Base-by-base conservation (phyloP, 2,797 vertebrate genomes). In the Lacerta bilineata region DNA sequence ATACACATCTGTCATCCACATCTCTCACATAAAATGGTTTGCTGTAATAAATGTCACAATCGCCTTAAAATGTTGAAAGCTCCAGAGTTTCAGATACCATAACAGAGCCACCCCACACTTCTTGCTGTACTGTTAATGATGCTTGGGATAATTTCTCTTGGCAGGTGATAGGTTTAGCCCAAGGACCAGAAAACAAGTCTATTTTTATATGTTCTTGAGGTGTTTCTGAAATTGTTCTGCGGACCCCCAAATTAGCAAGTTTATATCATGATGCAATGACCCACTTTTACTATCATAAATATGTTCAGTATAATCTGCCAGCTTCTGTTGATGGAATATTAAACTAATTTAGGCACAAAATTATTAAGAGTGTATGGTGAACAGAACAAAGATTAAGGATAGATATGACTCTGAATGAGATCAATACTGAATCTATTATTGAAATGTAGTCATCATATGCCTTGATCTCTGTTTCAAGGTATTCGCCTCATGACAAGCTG, bases 21-120 rank as follows among this genome's bases (percentile, higher is more conserved):
- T 61, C 89, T 75, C 13, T n/a, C 90, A 92, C 87, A 92, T 0
- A 86, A 88, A 94, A 92, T 3, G 20, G 87, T 11, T 36, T 88
- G 68, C 83, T 89, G 39, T 3, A 89, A 90, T 50, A 94, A 94
- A 95, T 87, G 88, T 84, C 90, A 90, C 80, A 94, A 50, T 82
- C 84, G 87, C 80, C 78, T 0, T 92, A 93, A 93, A 94, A 91
- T 89, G 83, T 59, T 81, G 87, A 90, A 94, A 87, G 92, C 84
- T 89, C 92, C 91, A 92, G 0, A 0, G 43, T 82, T 88, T 71
- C 33, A 78, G 86, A 83, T 11, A 88, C 64, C 1, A 0, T 36
- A 77, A 78, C 5, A 18, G 80, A 81, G 33, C 2, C 13, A 86
- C 11, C 33, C n/a, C 13, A 74, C 33, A 71, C 3, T 90, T 83